Evolutionary conservation across 1,140 invertebrate genomes (phyloP), one percentile per base, ranked within the genome.

Genomic region (Cheumatopsyche charites): DNA sequence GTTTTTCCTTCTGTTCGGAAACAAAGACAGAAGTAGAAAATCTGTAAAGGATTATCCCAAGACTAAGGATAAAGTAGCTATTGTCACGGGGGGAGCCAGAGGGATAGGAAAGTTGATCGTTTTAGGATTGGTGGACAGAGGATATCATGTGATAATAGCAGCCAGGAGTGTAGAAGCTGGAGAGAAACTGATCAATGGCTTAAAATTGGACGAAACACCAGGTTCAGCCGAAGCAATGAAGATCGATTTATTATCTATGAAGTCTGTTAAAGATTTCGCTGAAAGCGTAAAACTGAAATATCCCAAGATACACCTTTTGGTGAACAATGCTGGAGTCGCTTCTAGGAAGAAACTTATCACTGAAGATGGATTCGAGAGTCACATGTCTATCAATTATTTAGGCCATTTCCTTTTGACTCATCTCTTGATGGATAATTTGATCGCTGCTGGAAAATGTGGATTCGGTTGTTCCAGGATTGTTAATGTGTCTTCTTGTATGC

Each of bases 321-420:
- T 95, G 1, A 96, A 95, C 81, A 95, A 95, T 84, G 93, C 94
- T 79, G 94, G 91, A 19, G 89, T 95, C 45, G 95, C 95, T 36
- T 36, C 29, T 3, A 3, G 93, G 90, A 92, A 36, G 19, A 92
- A 90, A 74, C 82, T 84, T 43, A 80, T 90, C 75, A 94, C 92
- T 0, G 84, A 87, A 77, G 92, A 95, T 79, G 92, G 92, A 0
- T 90, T 90, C 76, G 94, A 96, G 80, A 88, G 88, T 21, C 94
- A 96, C 77, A 90, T 94, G 80, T 88, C 88, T 52, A 89, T 92
- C 0, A 96, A 97, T 80, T 94, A 95, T 79, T 82, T 96, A 70
- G 90, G 92, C n/a, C 95, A 97, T 79, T 96, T 95, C 82, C 84
- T 95, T 75, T 82, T 98, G 61, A 94, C 91, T n/a, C 89, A 94